Base-by-base conservation (phyloP, 2,888 invertebrate species). In the Limnephilus marmoratus region DNA sequence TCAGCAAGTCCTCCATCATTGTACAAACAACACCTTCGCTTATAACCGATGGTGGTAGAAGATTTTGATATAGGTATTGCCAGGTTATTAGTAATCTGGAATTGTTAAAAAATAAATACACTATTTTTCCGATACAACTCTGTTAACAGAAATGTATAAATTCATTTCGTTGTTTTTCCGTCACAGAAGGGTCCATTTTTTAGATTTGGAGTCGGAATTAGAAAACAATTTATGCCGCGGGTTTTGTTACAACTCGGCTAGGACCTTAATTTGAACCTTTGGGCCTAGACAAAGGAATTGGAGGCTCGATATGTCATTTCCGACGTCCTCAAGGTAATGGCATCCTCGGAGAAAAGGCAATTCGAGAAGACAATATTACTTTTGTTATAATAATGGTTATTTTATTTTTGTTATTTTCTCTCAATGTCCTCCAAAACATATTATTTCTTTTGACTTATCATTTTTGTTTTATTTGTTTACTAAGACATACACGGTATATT, bases 141-240 rank as follows among this genome's bases (percentile, higher is more conserved):
- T 68, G 68, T 68, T 24, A 1, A 24, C 7, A n/a, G 68, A 68
- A 68, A 24, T 68, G 68, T 24, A 68, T 68, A 68, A 68, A 68
- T 68, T 68, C 68, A 68, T 68, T 68, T 68, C 2, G 68, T 68
- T 68, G 68, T 68, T 68, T 68, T 68, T 68, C 68, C 24, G 68
- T 7, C 18, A 68, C n/a, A 68, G n/a, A 68, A 68, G 68, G 68
- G 24, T 68, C 68, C 68, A 68, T 9, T 68, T 68, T 68, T 68
- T 68, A 68, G 68, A 68, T 24, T 68, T 68, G 68, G 68, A 68
- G 68, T 68, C n/a, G 68, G 24, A n/a, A 68, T 68, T 68, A 68
- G 68, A 68, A 68, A 68, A 68, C 68, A 68, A 68, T 68, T 68
- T 68, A 68, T 68, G 68, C 68, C n/a, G 68, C 68, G 68, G 68